A percentile compares a stretch with the other conserved stretches of the same genome.
Conservation (phyloP, 2,888 invertebrate genomes). For the Eupithecia subumbrata region DNA sequence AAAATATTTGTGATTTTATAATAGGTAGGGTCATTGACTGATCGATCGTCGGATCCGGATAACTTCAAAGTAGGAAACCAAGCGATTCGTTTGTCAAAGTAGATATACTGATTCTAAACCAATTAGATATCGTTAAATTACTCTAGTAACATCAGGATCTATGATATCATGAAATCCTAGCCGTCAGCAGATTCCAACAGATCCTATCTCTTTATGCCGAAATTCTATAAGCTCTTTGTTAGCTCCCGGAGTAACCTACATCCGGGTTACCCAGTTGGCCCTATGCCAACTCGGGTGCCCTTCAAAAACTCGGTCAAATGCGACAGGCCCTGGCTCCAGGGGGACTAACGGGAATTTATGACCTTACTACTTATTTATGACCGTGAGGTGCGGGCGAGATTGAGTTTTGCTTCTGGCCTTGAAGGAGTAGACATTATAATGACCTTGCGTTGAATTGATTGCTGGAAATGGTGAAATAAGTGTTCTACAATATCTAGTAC, state of each 20-base stretch:
- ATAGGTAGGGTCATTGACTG: background rate
- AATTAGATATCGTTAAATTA: background rate
- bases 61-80: background rate
- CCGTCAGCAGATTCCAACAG: slow-evolving; percentile 6
- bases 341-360: slow-evolving; percentile 23
- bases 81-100: background rate
- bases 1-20: background rate
- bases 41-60: background rate
- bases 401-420: slow-evolving; percentile 4
- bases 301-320: slow-evolving; percentile 50
- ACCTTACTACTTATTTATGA: slow-evolving; percentile 23
- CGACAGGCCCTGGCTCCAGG: slow-evolving; percentile 33
- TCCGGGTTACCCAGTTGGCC: slow-evolving; percentile 50
- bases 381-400: background rate
- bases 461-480: background rate
- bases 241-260: slow-evolving; percentile 35
- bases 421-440: background rate
- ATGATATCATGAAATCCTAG: slow-evolving; percentile 17
- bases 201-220: slow-evolving; percentile 6
- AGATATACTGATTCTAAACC: background rate
- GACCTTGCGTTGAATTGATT: background rate
- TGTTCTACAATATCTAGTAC: background rate
- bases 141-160: background rate
- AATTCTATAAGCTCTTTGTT: slow-evolving; percentile 21
- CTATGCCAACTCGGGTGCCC: slow-evolving; percentile 48